Base-by-base conservation (phyloP, 2,797 vertebrate genomes). In the Myotis findleyi region DNA sequence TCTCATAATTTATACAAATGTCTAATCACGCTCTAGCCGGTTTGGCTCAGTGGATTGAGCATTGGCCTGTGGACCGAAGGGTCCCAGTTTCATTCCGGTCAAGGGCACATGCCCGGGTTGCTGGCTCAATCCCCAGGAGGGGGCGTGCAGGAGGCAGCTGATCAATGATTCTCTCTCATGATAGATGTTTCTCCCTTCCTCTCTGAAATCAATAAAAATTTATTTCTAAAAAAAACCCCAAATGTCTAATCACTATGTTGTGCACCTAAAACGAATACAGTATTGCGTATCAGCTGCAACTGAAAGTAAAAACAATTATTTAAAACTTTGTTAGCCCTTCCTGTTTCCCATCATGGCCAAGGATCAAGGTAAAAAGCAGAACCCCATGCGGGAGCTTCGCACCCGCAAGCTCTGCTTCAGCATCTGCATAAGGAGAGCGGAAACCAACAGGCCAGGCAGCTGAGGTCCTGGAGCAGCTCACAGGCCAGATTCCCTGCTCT, bases 351-450 rank as follows among this genome's bases (percentile, higher is more conserved):
- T 30, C 12, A 30, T 30, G 59, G 59, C 25, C 27, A 6, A 99
- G 98, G 99, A 99, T 91, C 99, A 99, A 95, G 98, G 99, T 38
- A 99, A 99, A 90, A 99, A 99, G 98, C 99, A 99, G 98, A 99
- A 99, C 97, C 99, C 99, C n/a, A 99, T 99, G 99, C 98, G 98
- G 57, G 99, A 99, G 98, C 99, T 99, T 95, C 99, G 99, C 91
- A 99, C 99, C 98, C 99, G 99, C 97, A 99, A 99, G 96, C 99
- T 99, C 92, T 99, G 99, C 98, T 98, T 99, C 96, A 99, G 99
- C 98, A 99, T 99, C 97, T 99, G 99, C 57, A 99, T 99, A 0
- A 99, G 99, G 99, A 99, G 98, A 99, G 99, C 5, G 99, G 99
- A 87, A 99, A 99, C 98, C 99, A 99, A 77, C 99, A 99, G 97